These are phyloP conservation scores for Opisthograptis luteolata DNA, from an alignment of 2,888 invertebrate genomes.

Conservation along the genomic window DNA sequence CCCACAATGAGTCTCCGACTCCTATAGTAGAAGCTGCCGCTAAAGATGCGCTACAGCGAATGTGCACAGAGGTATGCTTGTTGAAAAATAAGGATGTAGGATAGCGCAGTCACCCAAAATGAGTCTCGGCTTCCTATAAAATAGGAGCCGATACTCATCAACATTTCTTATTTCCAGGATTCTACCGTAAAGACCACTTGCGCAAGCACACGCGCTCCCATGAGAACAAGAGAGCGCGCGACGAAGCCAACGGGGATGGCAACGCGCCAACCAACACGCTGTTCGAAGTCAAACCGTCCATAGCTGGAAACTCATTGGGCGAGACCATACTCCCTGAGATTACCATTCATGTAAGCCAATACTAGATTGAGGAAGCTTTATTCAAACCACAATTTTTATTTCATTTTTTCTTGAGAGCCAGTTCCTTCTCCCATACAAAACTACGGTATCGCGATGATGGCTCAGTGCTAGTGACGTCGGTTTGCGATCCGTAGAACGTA, in stretches of 20 bases:
- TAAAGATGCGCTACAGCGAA: too few relatives aligned
- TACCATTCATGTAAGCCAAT: conserved; percentile 81
- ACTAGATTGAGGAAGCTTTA: too few relatives aligned
- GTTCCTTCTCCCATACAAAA: too few relatives aligned
- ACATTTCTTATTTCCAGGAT: conserved; percentile 78
- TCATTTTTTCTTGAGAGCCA: too few relatives aligned
- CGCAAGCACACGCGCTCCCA: conserved; percentile 92
- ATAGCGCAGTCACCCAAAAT: too few relatives aligned
- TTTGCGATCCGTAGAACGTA: too few relatives aligned
- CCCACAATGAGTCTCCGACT: neutral
- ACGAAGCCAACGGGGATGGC: conserved; percentile 79
- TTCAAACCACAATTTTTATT: too few relatives aligned
- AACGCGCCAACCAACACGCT: conserved; percentile 19
- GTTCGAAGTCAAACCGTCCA: conserved; percentile 25
- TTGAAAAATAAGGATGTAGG: too few relatives aligned
- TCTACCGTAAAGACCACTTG: conserved; percentile 91
- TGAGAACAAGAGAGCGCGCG: conserved; percentile 89
- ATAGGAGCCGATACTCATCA: too few relatives aligned
- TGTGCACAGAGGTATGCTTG: conserved; percentile 82
- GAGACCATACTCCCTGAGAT: conserved; percentile 68
- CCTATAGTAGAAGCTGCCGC: neutral
- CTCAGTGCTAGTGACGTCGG: too few relatives aligned
- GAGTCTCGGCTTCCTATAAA: too few relatives aligned
- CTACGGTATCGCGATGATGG: too few relatives aligned
- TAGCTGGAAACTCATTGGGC: conserved; percentile 29